Evolutionary conservation across 2,888 invertebrate genomes (phyloP).

Genomic region (Junonia oenone): DNA sequence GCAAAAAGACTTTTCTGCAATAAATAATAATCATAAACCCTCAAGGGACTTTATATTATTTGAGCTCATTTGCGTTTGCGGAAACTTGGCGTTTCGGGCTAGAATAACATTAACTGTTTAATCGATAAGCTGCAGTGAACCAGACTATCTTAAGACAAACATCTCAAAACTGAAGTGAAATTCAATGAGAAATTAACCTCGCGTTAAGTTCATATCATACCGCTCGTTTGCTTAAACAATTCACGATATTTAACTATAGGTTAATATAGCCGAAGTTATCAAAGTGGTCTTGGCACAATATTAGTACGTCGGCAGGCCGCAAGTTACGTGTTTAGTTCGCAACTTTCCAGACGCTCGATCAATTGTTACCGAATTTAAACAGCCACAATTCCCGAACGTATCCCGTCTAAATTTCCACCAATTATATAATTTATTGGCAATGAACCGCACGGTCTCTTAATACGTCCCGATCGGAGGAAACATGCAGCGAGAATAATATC

Average conservation of each 20-base stretch:
- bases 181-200: constrained; percentile 21
- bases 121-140: background rate
- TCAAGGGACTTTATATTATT: background rate
- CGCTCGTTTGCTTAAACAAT: constrained; percentile 23
- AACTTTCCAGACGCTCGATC: constrained; percentile 57
- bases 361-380: constrained; percentile 40
- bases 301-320: constrained; percentile 38
- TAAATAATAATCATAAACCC: background rate
- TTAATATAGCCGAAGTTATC: constrained; percentile 32
- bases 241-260: constrained; percentile 26
- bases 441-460: constrained; percentile 28
- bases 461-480: constrained; percentile 14
- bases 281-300: constrained; percentile 37
- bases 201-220: constrained; percentile 23
- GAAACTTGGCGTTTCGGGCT: background rate
- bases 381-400: constrained; percentile 31
- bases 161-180: background rate
- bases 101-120: background rate
- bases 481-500: constrained; percentile 20
- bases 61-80: background rate
- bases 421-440: constrained; percentile 32
- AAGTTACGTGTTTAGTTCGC: constrained; percentile 40
- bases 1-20: background rate
- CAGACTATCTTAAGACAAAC: background rate
- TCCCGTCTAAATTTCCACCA: constrained; percentile 31